Percentiles rank a stretch among this genome's conserved stretches.
Conservation (phyloP, 2,797 vertebrate genomes). For the Mallotus villosus region DNA sequence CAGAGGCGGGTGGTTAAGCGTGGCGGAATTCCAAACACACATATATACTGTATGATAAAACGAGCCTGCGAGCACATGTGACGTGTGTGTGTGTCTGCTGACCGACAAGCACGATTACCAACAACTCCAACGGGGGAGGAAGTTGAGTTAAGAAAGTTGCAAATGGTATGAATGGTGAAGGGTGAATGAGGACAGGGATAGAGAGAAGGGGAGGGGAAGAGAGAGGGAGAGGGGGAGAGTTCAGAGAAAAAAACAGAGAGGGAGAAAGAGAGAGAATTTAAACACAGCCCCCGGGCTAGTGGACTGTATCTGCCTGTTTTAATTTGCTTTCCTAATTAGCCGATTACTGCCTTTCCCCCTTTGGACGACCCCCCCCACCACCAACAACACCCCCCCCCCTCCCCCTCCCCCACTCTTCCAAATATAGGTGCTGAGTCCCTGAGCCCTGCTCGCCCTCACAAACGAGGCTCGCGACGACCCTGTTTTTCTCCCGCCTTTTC, state of each 20-base stretch:
- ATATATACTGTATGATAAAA: neutral
- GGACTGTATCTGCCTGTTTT: conserved; percentile 70
- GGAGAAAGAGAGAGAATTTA: conserved; percentile 27
- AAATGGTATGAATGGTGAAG: conserved; percentile 43
- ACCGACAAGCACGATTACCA: conserved; percentile 21
- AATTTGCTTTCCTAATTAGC: conserved; percentile 76
- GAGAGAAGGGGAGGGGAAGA: conserved; percentile 22
- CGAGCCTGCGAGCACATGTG: neutral
- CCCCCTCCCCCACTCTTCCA: conserved; percentile 47
- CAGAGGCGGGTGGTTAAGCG: neutral
- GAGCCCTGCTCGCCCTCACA: conserved; percentile 45
- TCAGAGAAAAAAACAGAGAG: conserved; percentile 25
- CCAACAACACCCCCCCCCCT: neutral
- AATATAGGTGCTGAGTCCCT: conserved; percentile 60
- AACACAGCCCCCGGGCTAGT: conserved; percentile 60
- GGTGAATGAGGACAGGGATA: conserved; percentile 39
- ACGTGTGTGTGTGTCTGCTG: neutral
- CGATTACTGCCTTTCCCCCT: conserved; percentile 67
- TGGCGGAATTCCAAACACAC: neutral
- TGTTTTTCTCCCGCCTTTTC: neutral
- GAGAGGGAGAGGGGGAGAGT: conserved; percentile 26
- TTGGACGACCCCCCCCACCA: conserved; percentile 40
- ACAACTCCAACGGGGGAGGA: conserved; percentile 45
- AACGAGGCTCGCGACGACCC: conserved; percentile 14
- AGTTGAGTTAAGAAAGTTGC: conserved; percentile 35